Evolutionary conservation across 2,888 invertebrate species (phyloP).

Genomic region (Rotaria socialis): DNA sequence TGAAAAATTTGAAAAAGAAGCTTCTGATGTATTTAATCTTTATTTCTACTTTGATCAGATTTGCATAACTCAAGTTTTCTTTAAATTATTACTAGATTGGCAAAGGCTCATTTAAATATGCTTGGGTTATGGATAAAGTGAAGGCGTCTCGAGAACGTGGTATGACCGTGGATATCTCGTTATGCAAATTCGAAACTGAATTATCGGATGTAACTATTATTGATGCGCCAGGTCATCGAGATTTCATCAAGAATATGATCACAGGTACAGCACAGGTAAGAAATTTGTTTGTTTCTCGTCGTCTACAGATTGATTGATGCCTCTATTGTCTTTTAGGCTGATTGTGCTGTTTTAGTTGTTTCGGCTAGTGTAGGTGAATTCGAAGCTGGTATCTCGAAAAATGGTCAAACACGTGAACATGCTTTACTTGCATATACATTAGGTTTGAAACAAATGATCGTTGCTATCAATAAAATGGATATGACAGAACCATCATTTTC

Average conservation of each 20-base stretch:
- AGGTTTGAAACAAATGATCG: conserved; percentile 88
- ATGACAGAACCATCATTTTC: conserved; percentile 82
- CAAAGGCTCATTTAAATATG: conserved; percentile 99
- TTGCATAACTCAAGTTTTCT: neutral
- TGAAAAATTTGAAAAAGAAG: conserved; percentile 99
- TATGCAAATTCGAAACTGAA: conserved; percentile 68
- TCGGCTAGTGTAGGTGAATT: no score
- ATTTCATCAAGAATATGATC: conserved; percentile 99
- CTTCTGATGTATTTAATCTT: conserved; percentile 57
- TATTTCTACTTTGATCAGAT: no score
- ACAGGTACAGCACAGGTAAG: conserved; percentile 71
- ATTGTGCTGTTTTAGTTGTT: no score
- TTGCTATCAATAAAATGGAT: conserved; percentile 99
- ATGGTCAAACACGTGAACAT: no score
- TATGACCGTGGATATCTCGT: no score
- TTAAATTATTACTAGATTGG: conserved; percentile 73
- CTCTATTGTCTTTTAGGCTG: no score
- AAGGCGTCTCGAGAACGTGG: conserved; percentile 97
- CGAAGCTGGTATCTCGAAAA: no score
- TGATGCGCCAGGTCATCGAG: conserved; percentile 99
- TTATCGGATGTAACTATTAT: conserved; percentile 97
- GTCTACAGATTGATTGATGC: no score
- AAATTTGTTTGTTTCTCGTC: no score
- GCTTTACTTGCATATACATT: no score
- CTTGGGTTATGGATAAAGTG: conserved; percentile 99